phyloP scores from a whole-genome alignment of 2,113 vertebrate genomes.

The Anarhynchus alexandrinus region DNA sequence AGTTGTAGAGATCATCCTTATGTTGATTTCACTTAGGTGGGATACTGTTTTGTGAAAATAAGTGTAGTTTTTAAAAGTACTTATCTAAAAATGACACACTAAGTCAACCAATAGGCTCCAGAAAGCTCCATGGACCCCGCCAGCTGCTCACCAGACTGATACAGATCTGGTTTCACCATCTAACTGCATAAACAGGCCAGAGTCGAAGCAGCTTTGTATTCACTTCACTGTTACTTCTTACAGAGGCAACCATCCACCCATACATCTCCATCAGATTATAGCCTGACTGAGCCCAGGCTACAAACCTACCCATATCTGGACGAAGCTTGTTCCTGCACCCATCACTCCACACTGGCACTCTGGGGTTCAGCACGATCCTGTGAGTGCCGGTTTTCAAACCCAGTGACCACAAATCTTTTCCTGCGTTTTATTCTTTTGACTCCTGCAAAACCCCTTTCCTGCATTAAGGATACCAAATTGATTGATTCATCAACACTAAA shows the following conservation, averaged over 20 bases:
- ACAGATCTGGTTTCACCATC: background rate
- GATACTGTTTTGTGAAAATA: background rate
- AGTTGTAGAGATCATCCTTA: background rate
- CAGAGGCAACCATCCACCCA: background rate
- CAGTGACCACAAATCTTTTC: background rate
- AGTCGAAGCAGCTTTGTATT: background rate
- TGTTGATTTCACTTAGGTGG: background rate
- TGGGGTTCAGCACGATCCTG: accelerated
- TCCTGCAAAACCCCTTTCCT: background rate
- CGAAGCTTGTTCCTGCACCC: background rate
- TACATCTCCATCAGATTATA: background rate
- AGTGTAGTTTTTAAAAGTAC: background rate
- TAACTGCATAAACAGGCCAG: background rate
- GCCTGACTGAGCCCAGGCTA: background rate
- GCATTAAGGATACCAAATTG: background rate
- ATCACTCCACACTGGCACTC: background rate
- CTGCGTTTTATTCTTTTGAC: background rate
- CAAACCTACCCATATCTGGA: background rate
- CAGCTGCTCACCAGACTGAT: background rate
- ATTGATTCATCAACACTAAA: background rate
- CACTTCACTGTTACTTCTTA: background rate
- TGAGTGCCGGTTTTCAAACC: accelerated
- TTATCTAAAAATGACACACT: background rate
- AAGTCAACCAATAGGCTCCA: background rate
- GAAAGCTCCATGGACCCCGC: background rate